These are phyloP conservation scores for Pogonophryne albipinna DNA, from an alignment of 2,797 vertebrate genomes.

Conservation along the genomic window DNA sequence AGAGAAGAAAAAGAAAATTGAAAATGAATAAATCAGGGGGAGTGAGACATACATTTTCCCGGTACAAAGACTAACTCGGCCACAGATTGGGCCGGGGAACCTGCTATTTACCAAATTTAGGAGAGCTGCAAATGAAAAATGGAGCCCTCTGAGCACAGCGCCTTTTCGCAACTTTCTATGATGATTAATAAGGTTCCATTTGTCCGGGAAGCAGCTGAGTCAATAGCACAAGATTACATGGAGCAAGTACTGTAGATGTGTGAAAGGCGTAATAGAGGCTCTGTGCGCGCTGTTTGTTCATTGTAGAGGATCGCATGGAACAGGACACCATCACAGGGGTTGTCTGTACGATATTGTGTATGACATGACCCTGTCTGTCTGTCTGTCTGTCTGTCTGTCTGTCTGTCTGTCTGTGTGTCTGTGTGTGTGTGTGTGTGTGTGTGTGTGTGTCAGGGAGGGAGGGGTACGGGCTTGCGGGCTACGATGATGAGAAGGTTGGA, in stretches of 20 bases:
- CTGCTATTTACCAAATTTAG: slow-evolving; percentile 61
- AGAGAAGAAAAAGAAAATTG: background rate
- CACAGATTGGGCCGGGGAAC: slow-evolving; percentile 41
- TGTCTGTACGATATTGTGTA: slow-evolving; percentile 44
- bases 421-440: slow-evolving; percentile 1
- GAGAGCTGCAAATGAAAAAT: slow-evolving; percentile 65
- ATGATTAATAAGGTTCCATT: slow-evolving; percentile 79
- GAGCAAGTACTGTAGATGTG: slow-evolving; percentile 53
- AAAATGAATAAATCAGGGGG: slow-evolving; percentile 47
- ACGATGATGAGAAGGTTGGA: slow-evolving; percentile 57
- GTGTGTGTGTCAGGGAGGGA: background rate
- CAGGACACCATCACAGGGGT: slow-evolving; percentile 45
- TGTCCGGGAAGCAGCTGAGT: slow-evolving; percentile 67
- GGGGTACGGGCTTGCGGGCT: slow-evolving; percentile 35
- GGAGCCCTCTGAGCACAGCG: slow-evolving; percentile 34
- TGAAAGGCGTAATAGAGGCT: slow-evolving; percentile 59
- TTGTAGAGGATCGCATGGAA: slow-evolving; percentile 40
- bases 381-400: too few relatives aligned
- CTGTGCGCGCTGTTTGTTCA: slow-evolving; percentile 42
- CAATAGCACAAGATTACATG: slow-evolving; percentile 71
- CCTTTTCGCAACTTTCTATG: slow-evolving; percentile 67
- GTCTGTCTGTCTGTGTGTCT: too few relatives aligned
- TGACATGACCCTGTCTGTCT: slow-evolving; percentile 18
- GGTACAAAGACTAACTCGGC: slow-evolving; percentile 56
- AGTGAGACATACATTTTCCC: slow-evolving; percentile 51